These are phyloP conservation scores for Thrips palmi DNA, from an alignment of 1,140 invertebrate species.

Conservation along the genomic window DNA sequence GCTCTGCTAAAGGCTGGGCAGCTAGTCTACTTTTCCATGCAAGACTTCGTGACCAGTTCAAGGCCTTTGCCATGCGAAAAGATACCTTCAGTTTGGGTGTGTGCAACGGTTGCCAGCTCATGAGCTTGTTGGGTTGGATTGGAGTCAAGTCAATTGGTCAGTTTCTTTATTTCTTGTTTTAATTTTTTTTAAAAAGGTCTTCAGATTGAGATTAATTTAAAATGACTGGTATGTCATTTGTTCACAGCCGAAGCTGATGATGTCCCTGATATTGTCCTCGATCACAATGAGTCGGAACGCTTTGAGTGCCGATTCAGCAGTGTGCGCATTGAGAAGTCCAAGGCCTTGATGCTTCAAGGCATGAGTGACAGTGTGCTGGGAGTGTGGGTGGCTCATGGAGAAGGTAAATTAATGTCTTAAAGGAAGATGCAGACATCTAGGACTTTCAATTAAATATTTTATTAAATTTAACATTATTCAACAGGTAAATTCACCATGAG, in stretches of 20 bases:
- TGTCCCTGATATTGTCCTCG: conserved; percentile 45
- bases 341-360: conserved; percentile 67
- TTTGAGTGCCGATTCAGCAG: conserved; percentile 86
- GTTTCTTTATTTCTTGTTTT: conserved; percentile 4
- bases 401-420: conserved; percentile 56
- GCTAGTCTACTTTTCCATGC: conserved; percentile 65
- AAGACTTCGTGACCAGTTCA: conserved; percentile 46
- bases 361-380: conserved; percentile 75
- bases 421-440: conserved; percentile 16
- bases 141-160: conserved; percentile 20
- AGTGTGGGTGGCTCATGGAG: conserved; percentile 94
- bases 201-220: background rate
- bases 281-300: conserved; percentile 71
- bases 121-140: conserved; percentile 72
- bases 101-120: conserved; percentile 94
- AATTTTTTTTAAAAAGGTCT: no score
- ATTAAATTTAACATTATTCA: background rate
- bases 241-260: conserved; percentile 22
- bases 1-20: conserved; percentile 95
- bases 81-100: conserved; percentile 93
- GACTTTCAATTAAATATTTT: background rate
- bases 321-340: conserved; percentile 51
- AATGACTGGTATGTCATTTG: background rate
- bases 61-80: conserved; percentile 42
- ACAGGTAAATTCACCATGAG: conserved; percentile 36